Base-by-base conservation (phyloP, 2,888 invertebrate species). In the Agrochola macilenta region DNA sequence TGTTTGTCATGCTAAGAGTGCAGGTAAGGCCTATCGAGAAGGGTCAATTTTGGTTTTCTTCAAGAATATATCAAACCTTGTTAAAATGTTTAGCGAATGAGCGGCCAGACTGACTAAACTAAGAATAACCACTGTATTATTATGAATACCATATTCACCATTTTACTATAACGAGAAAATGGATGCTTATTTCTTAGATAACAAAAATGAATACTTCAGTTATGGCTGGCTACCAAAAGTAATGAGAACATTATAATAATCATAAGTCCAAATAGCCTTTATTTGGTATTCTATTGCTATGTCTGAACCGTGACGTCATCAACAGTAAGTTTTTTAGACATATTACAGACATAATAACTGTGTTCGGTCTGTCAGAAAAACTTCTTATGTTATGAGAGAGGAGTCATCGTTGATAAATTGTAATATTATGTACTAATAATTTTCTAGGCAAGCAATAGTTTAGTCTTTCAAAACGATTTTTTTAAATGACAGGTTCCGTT, bases 161-260 rank as follows among this genome's bases (percentile, higher is more conserved):
- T 57, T 61, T 49, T 20, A 54, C 52, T 68, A 61, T 74, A 68
- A 71, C 17, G 35, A 43, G 65, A 49, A 69, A 74, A 78, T 69
- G 26, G 60, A 73, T 65, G 58, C 69, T 81, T 63, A 65, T 78
- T 73, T 78, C 65, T 52, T 20, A 63, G 74, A 76, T 76, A 79
- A 61, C 61, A 78, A 77, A 74, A 72, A 72, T 71, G 60, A 64
- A 70, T 72, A 58, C 26, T 64, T 60, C 78, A 49, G 73, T 74
- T 78, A 76, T 76, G 74, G 74, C 69, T 69, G 26, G 54, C 84
- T 78, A 74, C 64, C 71, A 49, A 74, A 77, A 66, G 69, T 78
- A 75, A 81, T 68, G 70, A 69, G 49, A 54, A 69, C 60, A 68
- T 81, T 80, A 72, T 76, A 69, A 84, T 80, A 82, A 80, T 84